Conservation (phyloP, 2,888 invertebrate species). For the Phlogophora meticulosa region DNA sequence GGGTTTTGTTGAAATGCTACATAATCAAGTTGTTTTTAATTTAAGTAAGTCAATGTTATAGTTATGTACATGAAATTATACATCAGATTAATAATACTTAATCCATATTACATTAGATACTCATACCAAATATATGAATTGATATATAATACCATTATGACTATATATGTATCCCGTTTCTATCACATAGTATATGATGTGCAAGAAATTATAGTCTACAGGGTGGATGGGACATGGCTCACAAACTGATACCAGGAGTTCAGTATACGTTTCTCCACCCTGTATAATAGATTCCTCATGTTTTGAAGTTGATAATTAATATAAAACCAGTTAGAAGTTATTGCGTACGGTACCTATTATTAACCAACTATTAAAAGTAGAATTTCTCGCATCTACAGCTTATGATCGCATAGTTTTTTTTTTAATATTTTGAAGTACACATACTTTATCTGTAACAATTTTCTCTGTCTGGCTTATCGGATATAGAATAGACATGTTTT, state of each 20-base stretch:
- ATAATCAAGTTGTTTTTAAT: constrained; percentile 28
- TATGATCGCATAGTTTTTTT: too few species aligned
- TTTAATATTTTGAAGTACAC: background rate
- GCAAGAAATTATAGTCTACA: too few species aligned
- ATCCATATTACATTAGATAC: background rate
- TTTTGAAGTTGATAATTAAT: too few species aligned
- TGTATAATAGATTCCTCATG: too few species aligned
- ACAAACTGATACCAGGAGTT: too few species aligned
- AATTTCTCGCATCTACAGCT: too few species aligned
- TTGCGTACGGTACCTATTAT: too few species aligned
- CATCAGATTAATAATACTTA: background rate
- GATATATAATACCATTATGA: background rate
- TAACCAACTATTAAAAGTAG: too few species aligned
- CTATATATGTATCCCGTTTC: background rate
- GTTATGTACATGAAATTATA: constrained; percentile 19
- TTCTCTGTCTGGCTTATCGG: background rate
- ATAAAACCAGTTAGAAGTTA: too few species aligned
- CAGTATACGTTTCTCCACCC: too few species aligned
- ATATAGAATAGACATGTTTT: constrained; percentile 1
- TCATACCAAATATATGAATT: constrained; percentile 15
- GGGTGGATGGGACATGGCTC: too few species aligned
- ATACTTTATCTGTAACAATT: background rate
- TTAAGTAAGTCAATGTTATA: constrained; percentile 12
- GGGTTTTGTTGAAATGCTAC: background rate
- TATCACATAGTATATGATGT: too few species aligned